phyloP scores from a whole-genome alignment of 2,797 vertebrate species.

The Coendou prehensilis region DNA sequence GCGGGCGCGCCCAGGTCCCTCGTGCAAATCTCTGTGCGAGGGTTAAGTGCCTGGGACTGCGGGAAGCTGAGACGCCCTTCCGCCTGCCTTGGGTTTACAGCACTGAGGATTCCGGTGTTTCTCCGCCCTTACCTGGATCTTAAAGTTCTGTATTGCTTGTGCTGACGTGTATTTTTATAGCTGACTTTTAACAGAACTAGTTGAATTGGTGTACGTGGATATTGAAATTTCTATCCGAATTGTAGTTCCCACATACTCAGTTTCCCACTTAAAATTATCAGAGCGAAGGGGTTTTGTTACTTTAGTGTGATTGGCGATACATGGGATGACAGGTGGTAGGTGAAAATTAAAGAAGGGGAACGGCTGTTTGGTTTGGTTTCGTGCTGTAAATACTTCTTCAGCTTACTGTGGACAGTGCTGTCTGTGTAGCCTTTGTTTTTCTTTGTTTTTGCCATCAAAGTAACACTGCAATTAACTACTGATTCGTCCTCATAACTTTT shows the following conservation, averaged over 20 bases:
- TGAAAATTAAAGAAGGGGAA: not conserved
- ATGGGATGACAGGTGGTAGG: not conserved
- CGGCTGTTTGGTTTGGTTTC: conserved; percentile 52
- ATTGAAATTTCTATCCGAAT: not conserved
- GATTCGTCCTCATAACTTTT: conserved; percentile 69
- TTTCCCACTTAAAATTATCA: conserved; percentile 49
- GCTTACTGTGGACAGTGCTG: not conserved
- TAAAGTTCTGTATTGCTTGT: conserved; percentile 82
- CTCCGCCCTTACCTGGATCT: conserved; percentile 78
- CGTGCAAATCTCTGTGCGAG: not conserved
- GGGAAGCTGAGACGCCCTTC: conserved; percentile 76
- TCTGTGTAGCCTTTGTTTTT: conserved; percentile 31
- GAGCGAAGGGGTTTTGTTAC: not conserved
- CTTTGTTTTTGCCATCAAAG: conserved; percentile 46
- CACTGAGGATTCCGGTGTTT: conserved; percentile 73
- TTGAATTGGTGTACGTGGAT: conserved; percentile 66
- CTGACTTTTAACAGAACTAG: conserved; percentile 79
- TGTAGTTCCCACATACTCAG: not conserved
- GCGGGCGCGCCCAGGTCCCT: not conserved
- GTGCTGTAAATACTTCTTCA: not conserved
- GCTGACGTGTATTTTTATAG: conserved; percentile 87
- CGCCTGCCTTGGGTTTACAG: conserved; percentile 73
- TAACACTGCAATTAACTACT: conserved; percentile 51
- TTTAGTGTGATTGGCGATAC: conserved; percentile 30
- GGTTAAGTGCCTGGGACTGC: not conserved